These are phyloP conservation scores for Macropodus opercularis DNA, from an alignment of 2,797 vertebrate genomes.

Conservation along the genomic window DNA sequence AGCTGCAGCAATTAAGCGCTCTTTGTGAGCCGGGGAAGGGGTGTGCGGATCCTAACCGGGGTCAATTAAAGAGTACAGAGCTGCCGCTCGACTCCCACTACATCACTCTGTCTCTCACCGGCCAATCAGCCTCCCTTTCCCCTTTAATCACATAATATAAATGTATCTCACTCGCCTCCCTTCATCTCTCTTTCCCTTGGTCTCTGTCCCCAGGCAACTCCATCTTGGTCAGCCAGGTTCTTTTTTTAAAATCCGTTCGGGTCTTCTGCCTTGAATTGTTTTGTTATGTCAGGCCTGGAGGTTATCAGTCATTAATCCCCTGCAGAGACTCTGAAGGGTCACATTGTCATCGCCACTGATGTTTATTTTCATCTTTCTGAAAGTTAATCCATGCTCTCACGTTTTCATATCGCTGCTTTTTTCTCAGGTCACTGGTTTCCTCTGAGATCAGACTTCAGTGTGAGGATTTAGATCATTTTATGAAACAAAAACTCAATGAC, in stretches of 20 bases:
- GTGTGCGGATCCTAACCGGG: slow-evolving; percentile 75
- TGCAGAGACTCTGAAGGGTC: slow-evolving; percentile 14
- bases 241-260: slow-evolving; percentile 21
- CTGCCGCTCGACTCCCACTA: slow-evolving; percentile 58
- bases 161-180: slow-evolving; percentile 61
- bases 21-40: slow-evolving; percentile 71
- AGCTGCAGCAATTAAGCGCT: slow-evolving; percentile 78
- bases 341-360: slow-evolving; percentile 4
- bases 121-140: slow-evolving; percentile 31
- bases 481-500: too few species aligned
- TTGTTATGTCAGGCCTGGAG: slow-evolving; percentile 12
- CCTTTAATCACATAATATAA: slow-evolving; percentile 74
- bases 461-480: background rate
- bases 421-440: slow-evolving; percentile 12
- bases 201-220: slow-evolving; percentile 51
- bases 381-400: slow-evolving; percentile 5
- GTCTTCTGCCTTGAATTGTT: slow-evolving; percentile 5
- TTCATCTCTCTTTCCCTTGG: slow-evolving; percentile 54
- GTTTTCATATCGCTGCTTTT: slow-evolving; percentile 16
- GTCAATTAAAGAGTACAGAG: slow-evolving; percentile 78
- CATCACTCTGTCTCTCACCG: slow-evolving; percentile 61
- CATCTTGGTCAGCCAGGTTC: slow-evolving; percentile 41
- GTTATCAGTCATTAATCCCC: slow-evolving; percentile 36
- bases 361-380: slow-evolving; percentile 21
- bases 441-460: background rate